Base-by-base conservation (phyloP, 2,888 invertebrate genomes). In the Nematopogon swammerdamellus region DNA sequence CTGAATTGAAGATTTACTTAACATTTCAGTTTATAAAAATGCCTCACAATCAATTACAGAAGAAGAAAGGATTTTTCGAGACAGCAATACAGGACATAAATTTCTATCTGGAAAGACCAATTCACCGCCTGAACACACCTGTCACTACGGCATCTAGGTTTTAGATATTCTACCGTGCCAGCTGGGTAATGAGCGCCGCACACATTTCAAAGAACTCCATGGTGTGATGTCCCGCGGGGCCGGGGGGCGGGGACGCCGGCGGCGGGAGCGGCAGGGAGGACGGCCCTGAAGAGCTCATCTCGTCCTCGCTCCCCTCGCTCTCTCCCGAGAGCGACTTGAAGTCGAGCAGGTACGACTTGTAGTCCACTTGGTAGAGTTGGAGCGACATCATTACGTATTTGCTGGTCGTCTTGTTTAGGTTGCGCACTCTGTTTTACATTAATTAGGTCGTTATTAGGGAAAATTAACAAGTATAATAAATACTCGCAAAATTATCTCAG, bases 121-220 rank as follows among this genome's bases (percentile, higher is more conserved):
- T n/a, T n/a, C n/a, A n/a, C n/a, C n/a, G n/a, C n/a, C n/a, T n/a
- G n/a, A n/a, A n/a, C n/a, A n/a, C n/a, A n/a, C n/a, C n/a, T n/a
- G n/a, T n/a, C n/a, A n/a, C n/a, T n/a, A n/a, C n/a, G n/a, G n/a
- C n/a, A n/a, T n/a, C n/a, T n/a, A n/a, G n/a, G n/a, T 25, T 4
- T 8, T 25, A 8, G 25, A 6, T 6, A 4, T 25, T 25, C 73
- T 84, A 97, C 74, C 97, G 91, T 25, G 99, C 99, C 54, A 99
- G 82, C 60, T 99, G 97, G 54, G 97, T 97, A 60, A 99, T 99
- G 45, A 99, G 83, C 2, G 95, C 94, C 18, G 99, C 97, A 73
- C 99, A 99, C 97, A 99, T 99, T 81, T 99, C 99, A 66, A 99
- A 99, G 81, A 99, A 99, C 79, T 99, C 98, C 93, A 99, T 96